Base-by-base conservation (phyloP, 2,888 invertebrate species). In the Agrochola litura region DNA sequence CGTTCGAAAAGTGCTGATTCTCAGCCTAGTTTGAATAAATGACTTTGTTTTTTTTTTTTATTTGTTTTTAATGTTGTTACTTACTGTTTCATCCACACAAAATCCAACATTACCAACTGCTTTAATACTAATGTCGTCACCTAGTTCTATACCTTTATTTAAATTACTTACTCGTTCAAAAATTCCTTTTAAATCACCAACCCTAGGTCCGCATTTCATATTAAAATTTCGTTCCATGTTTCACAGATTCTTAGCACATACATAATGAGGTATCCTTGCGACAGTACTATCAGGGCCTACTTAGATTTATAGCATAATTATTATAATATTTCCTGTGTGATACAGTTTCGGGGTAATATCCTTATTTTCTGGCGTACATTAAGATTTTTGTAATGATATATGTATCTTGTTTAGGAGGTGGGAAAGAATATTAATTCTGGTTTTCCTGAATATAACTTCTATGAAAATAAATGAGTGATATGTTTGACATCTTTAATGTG, bases 281-380 rank as follows among this genome's bases (percentile, higher is more conserved):
- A 76, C 69, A 75, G 72, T 61, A 74, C 64, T 79, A 73, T 81
- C 71, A 80, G 76, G 49, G 63, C 52, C 64, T 69, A 70, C 67
- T 70, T 60, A 78, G 70, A 87, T 85, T 88, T 84, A 86, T 82
- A 52, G 76, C 78, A 72, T 73, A 76, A 82, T 87, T 82, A 86
- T 79, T 75, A 72, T 85, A 77, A 87, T 82, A 79, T 81, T 80
- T 70, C 22, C 37, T 66, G 60, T 70, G 58, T 75, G 52, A 54
- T 61, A 52, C 37, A 56, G 37, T 58, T 73, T 41, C 10, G 37
- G 37, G 65, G 60, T 76, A 66, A 58, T 19, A 66, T 60, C 12
- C 41, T 67, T 63, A 64, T 69, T 66, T 76, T 71, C 14, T n/a
- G 37, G 63, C 5, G 25, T 61, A 58, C n/a, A 22, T 58, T 52